These are phyloP conservation scores for Punctoribates punctum DNA, from an alignment of 2,888 invertebrate species.

Conservation along the genomic window DNA sequence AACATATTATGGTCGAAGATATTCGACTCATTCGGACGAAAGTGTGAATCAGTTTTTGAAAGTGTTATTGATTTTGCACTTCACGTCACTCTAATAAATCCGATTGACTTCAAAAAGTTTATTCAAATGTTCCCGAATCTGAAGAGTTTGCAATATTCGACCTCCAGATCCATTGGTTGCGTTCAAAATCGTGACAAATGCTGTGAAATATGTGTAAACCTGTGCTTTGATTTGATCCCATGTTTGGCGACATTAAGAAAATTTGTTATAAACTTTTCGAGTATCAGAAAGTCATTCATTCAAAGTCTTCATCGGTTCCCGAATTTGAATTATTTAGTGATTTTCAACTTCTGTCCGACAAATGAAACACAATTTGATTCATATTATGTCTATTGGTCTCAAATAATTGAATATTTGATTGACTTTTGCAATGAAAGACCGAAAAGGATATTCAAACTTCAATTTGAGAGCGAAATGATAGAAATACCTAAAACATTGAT, in stretches of 20 bases:
- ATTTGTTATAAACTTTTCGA: background rate
- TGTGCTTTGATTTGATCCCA: background rate
- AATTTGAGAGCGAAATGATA: too few relatives aligned
- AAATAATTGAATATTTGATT: too few relatives aligned
- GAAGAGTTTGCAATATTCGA: background rate
- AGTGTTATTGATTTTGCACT: background rate
- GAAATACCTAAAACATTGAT: too few relatives aligned
- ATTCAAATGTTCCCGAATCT: background rate
- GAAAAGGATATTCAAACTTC: too few relatives aligned
- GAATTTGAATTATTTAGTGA: background rate
- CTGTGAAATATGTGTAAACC: background rate
- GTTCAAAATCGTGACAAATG: background rate
- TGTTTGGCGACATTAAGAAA: background rate
- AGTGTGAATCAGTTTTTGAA: too few relatives aligned
- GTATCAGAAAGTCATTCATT: background rate
- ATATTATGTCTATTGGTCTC: too few relatives aligned
- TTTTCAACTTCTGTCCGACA: too few relatives aligned
- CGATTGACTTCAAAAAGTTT: background rate
- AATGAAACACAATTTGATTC: too few relatives aligned
- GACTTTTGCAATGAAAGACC: too few relatives aligned
- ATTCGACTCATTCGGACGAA: too few relatives aligned
- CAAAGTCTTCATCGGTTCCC: background rate
- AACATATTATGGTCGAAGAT: background rate
- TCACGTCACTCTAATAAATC: background rate
- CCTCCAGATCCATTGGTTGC: background rate